phyloP scores from a whole-genome alignment of 2,797 vertebrate genomes.

The Siniperca scherzeri region DNA sequence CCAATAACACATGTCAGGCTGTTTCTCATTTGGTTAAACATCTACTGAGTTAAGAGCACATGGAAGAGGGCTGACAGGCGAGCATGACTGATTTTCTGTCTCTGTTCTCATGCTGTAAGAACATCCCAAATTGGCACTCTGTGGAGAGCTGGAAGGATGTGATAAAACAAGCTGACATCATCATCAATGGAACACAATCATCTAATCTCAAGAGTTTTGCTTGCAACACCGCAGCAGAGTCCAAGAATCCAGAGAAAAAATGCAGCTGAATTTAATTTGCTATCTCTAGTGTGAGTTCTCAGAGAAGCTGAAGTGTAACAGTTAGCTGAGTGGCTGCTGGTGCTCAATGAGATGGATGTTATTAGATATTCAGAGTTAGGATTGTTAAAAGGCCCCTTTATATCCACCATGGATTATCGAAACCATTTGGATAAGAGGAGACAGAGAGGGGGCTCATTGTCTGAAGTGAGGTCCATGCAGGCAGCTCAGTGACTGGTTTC shows the following conservation, averaged over 20 bases:
- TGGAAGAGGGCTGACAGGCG: slow-evolving; percentile 13
- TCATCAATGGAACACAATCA: slow-evolving; percentile 42
- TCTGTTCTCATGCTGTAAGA: slow-evolving; percentile 43
- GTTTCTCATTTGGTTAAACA: slow-evolving; percentile 49
- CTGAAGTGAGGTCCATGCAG: slow-evolving; percentile 30
- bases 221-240: slow-evolving; percentile 21
- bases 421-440: slow-evolving; percentile 56
- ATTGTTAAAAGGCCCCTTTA: slow-evolving; percentile 48
- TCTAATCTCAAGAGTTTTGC: slow-evolving; percentile 36
- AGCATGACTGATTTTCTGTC: slow-evolving; percentile 48
- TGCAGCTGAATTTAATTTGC: slow-evolving; percentile 33
- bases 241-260: slow-evolving; percentile 34
- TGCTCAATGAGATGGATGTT: slow-evolving; percentile 12
- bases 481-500: slow-evolving; percentile 30
- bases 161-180: slow-evolving; percentile 68
- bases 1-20: slow-evolving; percentile 23
- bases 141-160: slow-evolving; percentile 40
- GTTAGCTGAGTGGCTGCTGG: slow-evolving; percentile 4
- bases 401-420: slow-evolving; percentile 51
- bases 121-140: slow-evolving; percentile 51
- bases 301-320: not conserved
- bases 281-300: not conserved
- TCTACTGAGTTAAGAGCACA: slow-evolving; percentile 14
- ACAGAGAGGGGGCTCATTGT: slow-evolving; percentile 23
- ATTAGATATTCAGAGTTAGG: slow-evolving; percentile 35